These are phyloP conservation scores for Torymus tubicola DNA, from an alignment of 2,888 invertebrate genomes.

Conservation along the genomic window DNA sequence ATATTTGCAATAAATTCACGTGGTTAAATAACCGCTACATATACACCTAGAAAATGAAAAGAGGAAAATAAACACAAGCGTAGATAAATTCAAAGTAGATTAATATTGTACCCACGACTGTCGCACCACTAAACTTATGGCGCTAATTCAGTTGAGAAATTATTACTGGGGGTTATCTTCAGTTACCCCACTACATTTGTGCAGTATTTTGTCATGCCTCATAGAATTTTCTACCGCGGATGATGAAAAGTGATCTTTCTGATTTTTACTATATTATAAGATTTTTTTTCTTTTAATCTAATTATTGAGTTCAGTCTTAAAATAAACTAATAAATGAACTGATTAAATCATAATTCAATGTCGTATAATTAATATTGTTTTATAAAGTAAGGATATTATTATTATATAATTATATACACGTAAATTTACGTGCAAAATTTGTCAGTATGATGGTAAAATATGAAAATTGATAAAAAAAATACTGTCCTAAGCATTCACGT, in stretches of 20 bases:
- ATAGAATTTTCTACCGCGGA: neutral
- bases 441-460: too few species aligned
- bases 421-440: too few species aligned
- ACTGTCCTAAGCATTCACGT: neutral
- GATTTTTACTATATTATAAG: conserved; percentile 4
- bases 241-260: neutral
- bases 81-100: conserved; percentile 75
- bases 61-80: conserved; percentile 47
- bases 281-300: neutral
- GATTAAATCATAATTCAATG: too few species aligned
- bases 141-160: conserved; percentile 75
- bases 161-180: conserved; percentile 72
- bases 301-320: too few species aligned
- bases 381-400: too few species aligned
- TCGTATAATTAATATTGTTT: too few species aligned
- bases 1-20: too few species aligned
- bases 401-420: too few species aligned
- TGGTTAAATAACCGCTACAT: too few species aligned
- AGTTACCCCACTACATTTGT: conserved; percentile 65
- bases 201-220: conserved; percentile 29
- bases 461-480: neutral
- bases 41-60: neutral
- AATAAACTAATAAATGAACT: neutral
- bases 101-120: conserved; percentile 75
- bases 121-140: conserved; percentile 74